Conservation (phyloP, 2,888 invertebrate genomes). For the Encarsia formosa region DNA sequence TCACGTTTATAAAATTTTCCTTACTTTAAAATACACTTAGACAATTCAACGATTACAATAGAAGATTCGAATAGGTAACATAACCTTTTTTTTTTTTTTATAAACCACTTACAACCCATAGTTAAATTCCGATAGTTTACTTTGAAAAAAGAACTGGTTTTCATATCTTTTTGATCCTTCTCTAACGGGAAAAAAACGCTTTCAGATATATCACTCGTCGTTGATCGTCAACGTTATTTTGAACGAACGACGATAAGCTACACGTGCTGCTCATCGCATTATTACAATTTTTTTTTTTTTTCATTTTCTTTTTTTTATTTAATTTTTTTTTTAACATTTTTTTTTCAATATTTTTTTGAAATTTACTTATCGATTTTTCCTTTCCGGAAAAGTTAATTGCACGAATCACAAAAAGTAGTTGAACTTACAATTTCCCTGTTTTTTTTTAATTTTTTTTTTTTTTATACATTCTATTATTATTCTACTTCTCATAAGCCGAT, state of each 20-base stretch:
- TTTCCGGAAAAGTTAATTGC: slow-evolving; percentile 13
- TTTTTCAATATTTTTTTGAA: slow-evolving; percentile 6
- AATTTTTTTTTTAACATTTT: background rate
- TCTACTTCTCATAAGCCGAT: slow-evolving; percentile 1
- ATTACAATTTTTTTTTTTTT: background rate
- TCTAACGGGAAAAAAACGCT: too few species aligned
- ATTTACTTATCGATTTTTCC: too few species aligned
- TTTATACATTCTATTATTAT: background rate
- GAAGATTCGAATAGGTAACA: slow-evolving; percentile 25
- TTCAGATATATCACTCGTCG: too few species aligned
- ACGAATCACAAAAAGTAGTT: slow-evolving; percentile 15
- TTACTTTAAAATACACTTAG: slow-evolving; percentile 23
- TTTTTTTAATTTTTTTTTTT: slow-evolving; percentile 5
- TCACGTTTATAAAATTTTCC: slow-evolving; percentile 22
- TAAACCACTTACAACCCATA: slow-evolving; percentile 21
- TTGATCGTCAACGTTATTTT: background rate
- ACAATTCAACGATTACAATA: slow-evolving; percentile 25
- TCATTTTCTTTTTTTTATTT: background rate
- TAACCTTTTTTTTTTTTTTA: too few species aligned
- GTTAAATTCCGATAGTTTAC: slow-evolving; percentile 18
- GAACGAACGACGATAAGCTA: slow-evolving; percentile 7
- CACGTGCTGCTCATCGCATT: slow-evolving; percentile 2
- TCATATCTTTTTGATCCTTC: too few species aligned
- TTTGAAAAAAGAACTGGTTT: slow-evolving; percentile 19
- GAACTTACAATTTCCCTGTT: slow-evolving; percentile 14